Evolutionary conservation across 2,113 vertebrate genomes (phyloP), one percentile per base, ranked within the genome.

Genomic region (Oryzias curvinotus): DNA sequence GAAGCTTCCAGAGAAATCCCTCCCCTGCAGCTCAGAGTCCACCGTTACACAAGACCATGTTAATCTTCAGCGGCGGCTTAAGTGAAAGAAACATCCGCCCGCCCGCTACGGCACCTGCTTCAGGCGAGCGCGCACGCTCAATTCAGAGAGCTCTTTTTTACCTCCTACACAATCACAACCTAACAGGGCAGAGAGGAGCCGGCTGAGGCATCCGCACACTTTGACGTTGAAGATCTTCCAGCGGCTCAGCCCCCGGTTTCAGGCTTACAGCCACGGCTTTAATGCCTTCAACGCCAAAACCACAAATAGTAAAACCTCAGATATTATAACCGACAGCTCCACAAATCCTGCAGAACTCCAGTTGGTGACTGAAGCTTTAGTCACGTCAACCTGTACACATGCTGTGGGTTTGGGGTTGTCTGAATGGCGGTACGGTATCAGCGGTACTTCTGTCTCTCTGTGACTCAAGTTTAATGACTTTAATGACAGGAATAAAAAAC

Each of bases 31-130:
- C 78, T 80, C 77, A 71, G 75, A 77, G 77, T 79, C 75, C 75
- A 48, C 72, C 62, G 19, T 85, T 85, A 77, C 68, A 87, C 80
- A 84, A 83, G 76, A 83, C 71, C 78, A 69, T 75, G 76, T 81
- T 85, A 87, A 87, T 85, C 76, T 85, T 74, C 19, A 18, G 65
- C 83, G 57, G 57, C 57, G 63, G 80, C 74, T 83, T 82, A 77
- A 79, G 79, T 81, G 81, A 84, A 77, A 75, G 76, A 78, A 75
- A 69, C 59, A 2, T 21, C 36, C 36, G 10, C 62, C 21, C 21
- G 21, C 21, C 21, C 2, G 21, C 21, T 7, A 36, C 30, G 30
- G 30, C 8, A 7, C 36, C 70, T 47, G 63, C 25, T 41, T 73
- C 65, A 71, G 65, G 62, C 26, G 26, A 71, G 66, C 62, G 71